Percentiles rank a stretch among this genome's conserved stretches.
These are phyloP conservation scores for Brachyptera putata DNA, from an alignment of 2,888 invertebrate genomes.

Conservation along the genomic window DNA sequence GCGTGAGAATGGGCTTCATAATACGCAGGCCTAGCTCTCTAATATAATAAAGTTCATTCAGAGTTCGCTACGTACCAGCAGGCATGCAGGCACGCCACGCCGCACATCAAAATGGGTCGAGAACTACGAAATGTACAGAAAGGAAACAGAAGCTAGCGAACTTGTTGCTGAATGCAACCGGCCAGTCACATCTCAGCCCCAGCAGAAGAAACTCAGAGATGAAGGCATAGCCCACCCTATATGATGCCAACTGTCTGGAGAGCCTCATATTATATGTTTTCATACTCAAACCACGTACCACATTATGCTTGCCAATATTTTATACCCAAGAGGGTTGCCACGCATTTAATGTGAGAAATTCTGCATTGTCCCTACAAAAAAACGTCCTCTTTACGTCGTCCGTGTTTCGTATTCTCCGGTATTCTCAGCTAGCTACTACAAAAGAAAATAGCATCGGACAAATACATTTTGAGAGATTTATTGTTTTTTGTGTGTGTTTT, in stretches of 20 bases:
- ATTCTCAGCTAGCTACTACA: slow-evolving; percentile 4
- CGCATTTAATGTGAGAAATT: slow-evolving; percentile 26
- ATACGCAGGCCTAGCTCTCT: not conserved
- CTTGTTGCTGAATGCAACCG: not conserved
- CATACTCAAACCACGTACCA: slow-evolving; percentile 21
- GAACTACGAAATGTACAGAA: slow-evolving; percentile 1
- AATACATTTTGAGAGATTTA: slow-evolving; percentile 26
- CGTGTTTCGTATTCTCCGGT: slow-evolving; percentile 10
- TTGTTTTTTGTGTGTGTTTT: slow-evolving; percentile 21
- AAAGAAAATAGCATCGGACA: slow-evolving; percentile 15
- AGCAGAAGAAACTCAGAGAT: too few relatives aligned
- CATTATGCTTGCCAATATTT: slow-evolving; percentile 22
- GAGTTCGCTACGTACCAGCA: not conserved
- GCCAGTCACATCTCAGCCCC: too few relatives aligned
- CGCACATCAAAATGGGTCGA: not conserved
- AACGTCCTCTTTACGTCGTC: slow-evolving; percentile 3
- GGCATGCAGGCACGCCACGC: too few relatives aligned
- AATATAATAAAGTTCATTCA: slow-evolving; percentile 10
- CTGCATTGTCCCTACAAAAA: slow-evolving; percentile 21
- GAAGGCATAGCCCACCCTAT: too few relatives aligned
- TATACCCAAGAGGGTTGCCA: slow-evolving; percentile 13
- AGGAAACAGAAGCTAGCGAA: too few relatives aligned
- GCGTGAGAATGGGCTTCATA: not conserved
- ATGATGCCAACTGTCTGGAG: too few relatives aligned
- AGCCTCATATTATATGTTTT: slow-evolving; percentile 1